phyloP scores from a whole-genome alignment of 2,888 invertebrate genomes.

The Camptogramma bilineatum region DNA sequence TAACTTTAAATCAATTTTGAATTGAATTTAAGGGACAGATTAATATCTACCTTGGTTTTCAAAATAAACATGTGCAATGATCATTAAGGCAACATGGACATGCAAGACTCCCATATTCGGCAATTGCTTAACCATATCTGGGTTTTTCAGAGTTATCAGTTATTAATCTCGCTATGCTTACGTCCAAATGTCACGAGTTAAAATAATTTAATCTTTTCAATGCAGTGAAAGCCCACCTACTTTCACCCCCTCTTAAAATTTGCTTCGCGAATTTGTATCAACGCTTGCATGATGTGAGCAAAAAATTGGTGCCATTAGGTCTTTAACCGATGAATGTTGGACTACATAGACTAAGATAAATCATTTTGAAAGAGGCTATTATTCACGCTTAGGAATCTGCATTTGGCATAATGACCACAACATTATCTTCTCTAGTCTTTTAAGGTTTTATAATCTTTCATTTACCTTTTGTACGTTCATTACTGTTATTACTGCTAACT shows the following conservation, averaged over 20 bases:
- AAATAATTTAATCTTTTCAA: conserved; percentile 55
- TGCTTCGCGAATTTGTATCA: conserved; percentile 74
- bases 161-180: conserved; percentile 43
- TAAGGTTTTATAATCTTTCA: not conserved
- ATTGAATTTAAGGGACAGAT: not conserved
- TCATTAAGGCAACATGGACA: conserved; percentile 30
- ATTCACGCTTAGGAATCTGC: conserved; percentile 14
- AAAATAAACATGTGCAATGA: conserved; percentile 26
- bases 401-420: conserved; percentile 6
- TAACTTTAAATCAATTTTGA: conserved; percentile 23
- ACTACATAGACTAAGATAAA: conserved; percentile 44
- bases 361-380: conserved; percentile 21
- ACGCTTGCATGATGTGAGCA: conserved; percentile 58
- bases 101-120: conserved; percentile 40
- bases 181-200: conserved; percentile 41
- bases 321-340: conserved; percentile 62
- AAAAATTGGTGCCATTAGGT: conserved; percentile 77
- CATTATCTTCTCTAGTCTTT: not conserved
- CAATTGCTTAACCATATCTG: conserved; percentile 44
- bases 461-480: not conserved
- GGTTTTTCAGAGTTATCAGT: conserved; percentile 40
- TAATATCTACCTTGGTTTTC: conserved; percentile 1
- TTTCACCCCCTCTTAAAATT: conserved; percentile 70
- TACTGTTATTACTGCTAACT: not conserved
- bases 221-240: conserved; percentile 75